Base-by-base conservation (phyloP, 2,888 invertebrate genomes). In the Cerceris ruficornis region DNA sequence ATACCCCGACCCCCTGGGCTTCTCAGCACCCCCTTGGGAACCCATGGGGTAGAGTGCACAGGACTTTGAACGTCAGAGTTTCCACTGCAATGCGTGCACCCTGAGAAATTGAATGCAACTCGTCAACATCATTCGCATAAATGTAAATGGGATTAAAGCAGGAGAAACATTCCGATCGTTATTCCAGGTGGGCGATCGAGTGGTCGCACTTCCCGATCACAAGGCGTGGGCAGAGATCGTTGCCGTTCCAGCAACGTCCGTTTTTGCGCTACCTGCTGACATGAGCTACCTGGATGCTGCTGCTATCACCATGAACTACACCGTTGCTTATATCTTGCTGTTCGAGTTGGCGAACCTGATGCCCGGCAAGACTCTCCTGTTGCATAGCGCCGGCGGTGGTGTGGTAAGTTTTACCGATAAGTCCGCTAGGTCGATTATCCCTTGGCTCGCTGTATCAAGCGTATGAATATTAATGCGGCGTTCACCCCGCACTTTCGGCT, bases 211-310 rank as follows among this genome's bases (percentile, higher is more conserved):
- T 73, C 96, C 97, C 0, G 97, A 98, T 92, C 96, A 95, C 93
- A 94, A 94, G 86, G 97, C 97, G 2, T 98, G 97, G 97, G 96
- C 97, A 7, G 98, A 98, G 93, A 93, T 96, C 77, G 97, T 97
- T 7, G 93, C 95, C 1, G 96, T 97, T 28, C 96, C 97, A 2
- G 95, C 96, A n/a, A 95, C 96, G 90, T 95, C 95, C 88, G 97
- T 97, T 82, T 97, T 96, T 93, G 95, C 95, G 69, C 93, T 97
- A 88, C 97, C 97, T 15, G 94, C 94, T 64, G 95, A 95, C 80
- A 95, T 98, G 95, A 94, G 94, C 46, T 95, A 95, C 77, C 93
- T 96, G 91, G 97, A 97, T 87, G 97, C 97, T 0, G 96, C 96
- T 7, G 97, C 97, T 15, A 94, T 97, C 88, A 96, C 97, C 82